These are phyloP conservation scores for Galaxias olidus DNA, from an alignment of 2,797 vertebrate genomes.

Conservation along the genomic window DNA sequence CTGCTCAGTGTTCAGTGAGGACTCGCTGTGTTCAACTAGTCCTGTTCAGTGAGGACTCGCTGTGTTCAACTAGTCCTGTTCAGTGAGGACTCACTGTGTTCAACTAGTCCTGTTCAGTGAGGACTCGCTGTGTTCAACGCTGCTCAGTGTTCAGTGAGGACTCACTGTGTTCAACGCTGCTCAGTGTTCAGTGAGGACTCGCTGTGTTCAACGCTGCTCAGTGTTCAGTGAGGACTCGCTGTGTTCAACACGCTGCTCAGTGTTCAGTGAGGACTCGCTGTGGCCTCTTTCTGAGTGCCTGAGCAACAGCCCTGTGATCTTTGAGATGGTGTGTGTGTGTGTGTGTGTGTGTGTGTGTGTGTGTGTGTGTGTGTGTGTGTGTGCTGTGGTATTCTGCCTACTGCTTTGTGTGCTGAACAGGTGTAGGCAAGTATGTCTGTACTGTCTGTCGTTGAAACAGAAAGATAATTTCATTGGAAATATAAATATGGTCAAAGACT, in stretches of 20 bases:
- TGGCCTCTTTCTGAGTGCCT: neutral
- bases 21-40: constrained; percentile 11
- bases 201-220: neutral
- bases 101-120: too few relatives aligned
- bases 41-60: constrained; percentile 29
- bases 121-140: neutral
- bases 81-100: too few relatives aligned
- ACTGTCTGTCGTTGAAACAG: neutral
- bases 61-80: constrained; percentile 14
- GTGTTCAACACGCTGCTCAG: constrained; percentile 8
- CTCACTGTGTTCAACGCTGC: constrained; percentile 11
- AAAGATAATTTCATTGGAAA: constrained; percentile 7
- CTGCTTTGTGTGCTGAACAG: constrained; percentile 2
- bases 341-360: constrained; percentile 1
- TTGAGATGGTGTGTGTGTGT: neutral
- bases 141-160: constrained; percentile 40
- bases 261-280: neutral
- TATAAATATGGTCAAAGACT: neutral
- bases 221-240: neutral
- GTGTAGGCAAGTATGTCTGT: neutral
- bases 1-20: constrained; percentile 4
- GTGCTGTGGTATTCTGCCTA: constrained; percentile 38
- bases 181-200: too few relatives aligned
- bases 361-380: constrained; percentile 1
- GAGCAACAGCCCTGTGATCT: neutral